These are phyloP conservation scores for Mythimna lalbum DNA, from an alignment of 2,888 invertebrate genomes.

Conservation along the genomic window DNA sequence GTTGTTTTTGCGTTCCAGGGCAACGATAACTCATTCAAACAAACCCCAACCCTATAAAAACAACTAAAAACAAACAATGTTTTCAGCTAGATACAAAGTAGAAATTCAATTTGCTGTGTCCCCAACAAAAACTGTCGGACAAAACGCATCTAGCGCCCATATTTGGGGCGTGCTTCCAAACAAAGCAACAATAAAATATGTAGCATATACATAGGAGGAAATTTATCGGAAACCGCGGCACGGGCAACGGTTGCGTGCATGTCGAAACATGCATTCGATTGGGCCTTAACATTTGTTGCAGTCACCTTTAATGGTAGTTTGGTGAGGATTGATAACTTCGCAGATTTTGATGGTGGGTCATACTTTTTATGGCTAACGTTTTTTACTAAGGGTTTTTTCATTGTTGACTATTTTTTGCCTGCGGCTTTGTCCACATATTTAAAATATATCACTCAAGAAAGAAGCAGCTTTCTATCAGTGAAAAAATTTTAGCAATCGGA, in stretches of 20 bases:
- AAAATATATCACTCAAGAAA: no score
- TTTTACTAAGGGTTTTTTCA: no score
- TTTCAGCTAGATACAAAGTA: conserved; percentile 65
- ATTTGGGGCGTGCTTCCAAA: conserved; percentile 74
- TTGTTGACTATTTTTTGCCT: no score
- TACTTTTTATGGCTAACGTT: not conserved
- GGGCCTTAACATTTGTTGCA: conserved; percentile 67
- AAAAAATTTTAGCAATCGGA: no score
- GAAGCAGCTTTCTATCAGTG: no score
- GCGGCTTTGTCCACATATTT: no score
- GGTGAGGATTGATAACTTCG: conserved; percentile 15
- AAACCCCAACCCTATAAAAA: conserved; percentile 44
- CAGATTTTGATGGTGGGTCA: not conserved
- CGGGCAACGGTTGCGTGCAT: conserved; percentile 71
- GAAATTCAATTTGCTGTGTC: conserved; percentile 77
- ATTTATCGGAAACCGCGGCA: conserved; percentile 82
- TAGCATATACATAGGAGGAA: conserved; percentile 67
- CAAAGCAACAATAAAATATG: conserved; percentile 81
- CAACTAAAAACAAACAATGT: conserved; percentile 59
- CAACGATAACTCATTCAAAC: not conserved
- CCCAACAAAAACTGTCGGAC: conserved; percentile 71
- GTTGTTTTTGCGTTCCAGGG: no score
- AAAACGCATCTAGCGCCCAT: conserved; percentile 67
- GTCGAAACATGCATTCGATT: conserved; percentile 73
- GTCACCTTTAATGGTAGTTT: conserved; percentile 26